Evolutionary conservation across 2,888 invertebrate species (phyloP), one percentile per base, ranked within the genome.

Genomic region (Calliopum simillimum): DNA sequence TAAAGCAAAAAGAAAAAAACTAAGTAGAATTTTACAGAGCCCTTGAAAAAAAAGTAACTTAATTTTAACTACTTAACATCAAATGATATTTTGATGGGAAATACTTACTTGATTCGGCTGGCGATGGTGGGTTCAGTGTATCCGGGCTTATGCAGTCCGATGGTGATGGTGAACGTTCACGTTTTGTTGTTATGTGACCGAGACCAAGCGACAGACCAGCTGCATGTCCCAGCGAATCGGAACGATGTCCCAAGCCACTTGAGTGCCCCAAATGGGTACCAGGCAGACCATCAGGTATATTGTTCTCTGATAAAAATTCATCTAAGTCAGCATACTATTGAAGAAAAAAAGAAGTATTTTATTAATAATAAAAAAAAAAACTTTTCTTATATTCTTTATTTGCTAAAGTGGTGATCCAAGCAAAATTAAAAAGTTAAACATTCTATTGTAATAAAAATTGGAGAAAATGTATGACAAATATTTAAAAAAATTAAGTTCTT

Each of bases 301-400:
- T 96, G 87, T 97, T 97, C 88, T 97, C 97, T 84, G 94, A 95
- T 83, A 97, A 91, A 88, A 97, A 97, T 89, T 97, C 97, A 88
- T 98, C 97, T 88, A 98, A 89, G 89, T 97, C 97, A 89, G 97
- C 97, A 88, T 97, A 97, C 94, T 96, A 90, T 75, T 70, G 23
- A 21, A 63, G 70, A 71, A 66, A 14, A 62, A 58, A 70, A 74
- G 56, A 68, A 66, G 58, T 68, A 73, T 62, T 2, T 43, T n/a
- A n/a, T n/a, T n/a, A n/a, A n/a, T 3, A 58, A 68, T 23, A 46
- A 63, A 61, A 44, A 23, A 66, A 43, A 43, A 12, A 44, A 56
- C 41, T 4, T 46, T 58, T 14, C 47, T 47, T n/a, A 53, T 53
- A 44, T 56, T 47, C 6, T 25, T 47, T 14, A n/a, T n/a, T 33